A percentile compares a stretch with the other conserved stretches of the same genome.
These are phyloP conservation scores for Phaedon cochleariae DNA, from an alignment of 2,888 invertebrate species.

Conservation along the genomic window DNA sequence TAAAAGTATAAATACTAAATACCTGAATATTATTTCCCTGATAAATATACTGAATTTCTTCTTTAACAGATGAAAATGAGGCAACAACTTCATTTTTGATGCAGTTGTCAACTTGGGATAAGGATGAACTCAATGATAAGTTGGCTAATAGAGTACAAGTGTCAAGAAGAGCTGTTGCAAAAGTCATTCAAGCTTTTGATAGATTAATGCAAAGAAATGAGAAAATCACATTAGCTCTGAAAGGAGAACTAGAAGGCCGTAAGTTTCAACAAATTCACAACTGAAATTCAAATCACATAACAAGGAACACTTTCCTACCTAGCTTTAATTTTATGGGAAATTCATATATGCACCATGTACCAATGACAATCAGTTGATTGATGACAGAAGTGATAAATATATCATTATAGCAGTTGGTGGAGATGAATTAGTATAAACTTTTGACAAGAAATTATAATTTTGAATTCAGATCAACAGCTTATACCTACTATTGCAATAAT, in stretches of 20 bases:
- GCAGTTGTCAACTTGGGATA: slow-evolving; percentile 97
- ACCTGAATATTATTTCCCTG: too few species aligned
- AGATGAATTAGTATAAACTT: too few species aligned
- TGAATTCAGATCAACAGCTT: too few species aligned
- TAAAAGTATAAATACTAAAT: slow-evolving; percentile 71
- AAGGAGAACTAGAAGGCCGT: slow-evolving; percentile 81
- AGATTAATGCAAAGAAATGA: slow-evolving; percentile 94
- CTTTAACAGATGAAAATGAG: slow-evolving; percentile 91
- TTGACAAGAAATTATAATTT: too few species aligned
- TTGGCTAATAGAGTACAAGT: slow-evolving; percentile 95
- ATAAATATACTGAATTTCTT: slow-evolving; percentile 38
- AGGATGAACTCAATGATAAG: slow-evolving; percentile 95
- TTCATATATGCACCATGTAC: too few species aligned
- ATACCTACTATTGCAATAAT: too few species aligned
- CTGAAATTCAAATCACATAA: too few species aligned
- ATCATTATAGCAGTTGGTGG: too few species aligned
- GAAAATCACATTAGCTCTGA: slow-evolving; percentile 88
- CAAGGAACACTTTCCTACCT: too few species aligned
- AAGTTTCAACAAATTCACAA: slow-evolving; percentile 44
- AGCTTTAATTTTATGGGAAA: too few species aligned
- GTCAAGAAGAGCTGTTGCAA: slow-evolving; percentile 94
- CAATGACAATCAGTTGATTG: too few species aligned
- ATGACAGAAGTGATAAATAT: too few species aligned
- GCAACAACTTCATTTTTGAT: slow-evolving; percentile 96
- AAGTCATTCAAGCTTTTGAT: slow-evolving; percentile 96